These are phyloP conservation scores for Dryococelus australis DNA, from an alignment of 2,888 invertebrate species.

Conservation along the genomic window DNA sequence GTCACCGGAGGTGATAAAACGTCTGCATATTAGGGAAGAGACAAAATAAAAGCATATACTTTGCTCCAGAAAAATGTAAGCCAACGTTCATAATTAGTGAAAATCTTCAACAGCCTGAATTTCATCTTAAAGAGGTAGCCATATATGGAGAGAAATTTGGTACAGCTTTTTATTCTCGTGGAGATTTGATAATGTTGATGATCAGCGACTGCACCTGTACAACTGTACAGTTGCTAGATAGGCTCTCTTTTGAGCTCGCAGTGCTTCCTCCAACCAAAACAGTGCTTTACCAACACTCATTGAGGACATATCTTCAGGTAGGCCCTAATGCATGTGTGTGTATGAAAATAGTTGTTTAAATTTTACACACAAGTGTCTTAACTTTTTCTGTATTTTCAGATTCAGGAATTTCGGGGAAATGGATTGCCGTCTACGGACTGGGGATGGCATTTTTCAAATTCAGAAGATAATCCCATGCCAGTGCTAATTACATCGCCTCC, in stretches of 20 bases:
- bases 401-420: not conserved
- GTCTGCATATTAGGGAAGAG: constrained; percentile 17
- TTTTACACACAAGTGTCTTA: not conserved
- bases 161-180: not conserved
- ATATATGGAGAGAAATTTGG: not conserved
- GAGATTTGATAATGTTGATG: constrained; percentile 17
- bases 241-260: too few relatives aligned
- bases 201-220: too few relatives aligned
- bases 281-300: constrained; percentile 17
- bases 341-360: not conserved
- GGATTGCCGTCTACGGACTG: not conserved
- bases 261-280: not conserved
- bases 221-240: too few relatives aligned
- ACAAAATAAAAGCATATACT: not conserved
- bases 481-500: not conserved
- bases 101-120: not conserved
- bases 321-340: not conserved
- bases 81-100: not conserved
- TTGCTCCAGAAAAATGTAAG: constrained; percentile 21
- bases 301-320: constrained; percentile 20
- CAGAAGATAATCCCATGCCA: not conserved
- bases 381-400: constrained; percentile 11
- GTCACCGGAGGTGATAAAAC: constrained; percentile 25
- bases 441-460: constrained; percentile 10
- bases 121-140: not conserved